phyloP scores from a whole-genome alignment of 2,797 vertebrate species.

The Lacerta bilineata region DNA sequence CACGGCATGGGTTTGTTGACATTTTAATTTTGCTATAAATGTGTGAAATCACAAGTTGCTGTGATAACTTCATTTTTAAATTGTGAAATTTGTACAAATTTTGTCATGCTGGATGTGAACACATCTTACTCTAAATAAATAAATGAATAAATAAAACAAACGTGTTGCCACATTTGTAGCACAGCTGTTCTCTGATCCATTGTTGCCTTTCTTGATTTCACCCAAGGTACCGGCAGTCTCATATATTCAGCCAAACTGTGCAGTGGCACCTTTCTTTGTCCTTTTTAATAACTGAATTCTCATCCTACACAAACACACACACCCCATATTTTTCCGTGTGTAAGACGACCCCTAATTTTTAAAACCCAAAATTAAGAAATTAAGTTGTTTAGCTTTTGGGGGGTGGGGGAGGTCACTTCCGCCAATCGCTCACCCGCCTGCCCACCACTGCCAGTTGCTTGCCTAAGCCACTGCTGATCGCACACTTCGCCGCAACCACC shows the following conservation, averaged over 20 bases:
- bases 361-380: no score
- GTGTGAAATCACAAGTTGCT: constrained; percentile 99
- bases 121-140: constrained; percentile 99
- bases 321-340: no score
- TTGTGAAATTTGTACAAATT: constrained; percentile 99
- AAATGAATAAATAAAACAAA: constrained; percentile 78
- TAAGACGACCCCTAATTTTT: no score
- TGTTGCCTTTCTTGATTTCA: constrained; percentile 58
- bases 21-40: constrained; percentile 99
- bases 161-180: constrained; percentile 94
- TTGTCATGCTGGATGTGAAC: constrained; percentile 99
- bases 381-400: no score
- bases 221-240: constrained; percentile 14
- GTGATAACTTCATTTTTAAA: constrained; percentile 99
- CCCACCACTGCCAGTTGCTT: no score
- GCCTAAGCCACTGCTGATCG: no score
- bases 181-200: constrained; percentile 73
- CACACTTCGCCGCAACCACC: no score
- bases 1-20: constrained; percentile 99
- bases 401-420: no score
- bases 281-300: constrained; percentile 33
- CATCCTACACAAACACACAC: no score
- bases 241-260: constrained; percentile 28
- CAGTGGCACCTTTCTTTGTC: neutral
- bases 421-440: no score